Evolutionary conservation across 2,888 invertebrate genomes (phyloP), one percentile per base, ranked within the genome.

Genomic region (Dasysyrphus tricinctus): DNA sequence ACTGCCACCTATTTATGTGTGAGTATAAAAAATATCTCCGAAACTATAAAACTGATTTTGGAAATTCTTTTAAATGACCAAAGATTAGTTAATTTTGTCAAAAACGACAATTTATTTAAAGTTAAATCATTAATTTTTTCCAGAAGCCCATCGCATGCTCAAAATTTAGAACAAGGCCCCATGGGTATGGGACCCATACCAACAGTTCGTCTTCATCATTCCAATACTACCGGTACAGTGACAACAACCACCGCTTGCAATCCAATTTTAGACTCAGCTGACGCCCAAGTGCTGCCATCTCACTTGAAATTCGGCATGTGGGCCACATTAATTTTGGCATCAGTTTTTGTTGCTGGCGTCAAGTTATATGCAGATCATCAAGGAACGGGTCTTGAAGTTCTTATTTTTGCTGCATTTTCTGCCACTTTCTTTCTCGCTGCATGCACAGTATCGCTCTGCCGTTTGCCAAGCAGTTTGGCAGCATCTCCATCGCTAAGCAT

Each of bases 321-420:
- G 93, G 95, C 95, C 49, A 95, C 96, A 0, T 94, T 96, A 89
- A 95, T 95, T 14, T 91, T 96, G 59, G 95, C 95, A 2, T 95
- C 95, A 0, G 94, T 95, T 47, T 95, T 96, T 90, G 93, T 96
- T 65, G 95, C 95, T 0, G 95, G 95, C 37, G 95, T 95, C 32
- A 96, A 96, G 92, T 95, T 95, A 91, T 96, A 96, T 90, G 95
- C 96, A 84, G 95, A 95, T 90, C 93, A 94, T 89, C 94, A 95
- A 91, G 93, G 93, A 75, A 93, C 93, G 47, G 94, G 94, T 29
- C 91, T 94, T 89, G 95, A 95, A 91, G 94, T 94, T 88, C 92
- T 95, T 63, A 94, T 95, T 88, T 94, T 95, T 91, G 95, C 94
- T 91, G 94, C 94, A 80, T 94, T 95, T 56, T 93, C 95, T 65